A percentile compares a stretch with the other conserved stretches of the same genome.
phyloP scores from a whole-genome alignment of 2,113 vertebrate species.

The Vicugna pacos region DNA sequence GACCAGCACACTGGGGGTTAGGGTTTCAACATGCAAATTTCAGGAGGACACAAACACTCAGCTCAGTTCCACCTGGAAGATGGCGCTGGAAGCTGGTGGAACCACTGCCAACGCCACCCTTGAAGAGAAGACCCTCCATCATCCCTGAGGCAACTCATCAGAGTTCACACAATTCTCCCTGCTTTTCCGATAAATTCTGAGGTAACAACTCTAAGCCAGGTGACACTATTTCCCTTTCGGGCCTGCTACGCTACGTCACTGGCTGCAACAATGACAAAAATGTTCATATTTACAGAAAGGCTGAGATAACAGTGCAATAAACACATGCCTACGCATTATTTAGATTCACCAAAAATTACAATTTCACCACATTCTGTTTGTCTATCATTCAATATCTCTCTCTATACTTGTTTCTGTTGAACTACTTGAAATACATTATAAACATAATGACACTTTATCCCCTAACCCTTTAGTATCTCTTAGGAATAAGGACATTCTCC shows the following conservation, averaged over 20 bases:
- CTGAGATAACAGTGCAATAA: not conserved
- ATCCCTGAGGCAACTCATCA: not conserved
- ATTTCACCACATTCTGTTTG: not conserved
- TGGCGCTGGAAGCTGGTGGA: accelerated
- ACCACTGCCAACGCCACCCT: not conserved
- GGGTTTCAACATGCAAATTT: not conserved
- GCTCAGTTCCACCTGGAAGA: not conserved
- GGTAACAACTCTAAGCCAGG: not conserved
- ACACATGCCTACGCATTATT: not conserved
- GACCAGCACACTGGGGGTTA: not conserved
- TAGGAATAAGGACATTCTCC: not conserved
- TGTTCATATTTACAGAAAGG: not conserved
- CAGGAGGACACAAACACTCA: too few species aligned
- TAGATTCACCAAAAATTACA: not conserved
- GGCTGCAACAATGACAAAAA: not conserved
- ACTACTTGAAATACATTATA: not conserved
- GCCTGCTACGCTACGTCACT: not conserved
- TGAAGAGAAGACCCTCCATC: too few species aligned
- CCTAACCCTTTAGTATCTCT: not conserved
- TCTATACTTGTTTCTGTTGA: not conserved
- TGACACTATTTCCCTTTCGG: not conserved
- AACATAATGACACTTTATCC: not conserved
- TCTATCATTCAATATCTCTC: not conserved
- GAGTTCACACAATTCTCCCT: not conserved
- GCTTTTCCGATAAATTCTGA: not conserved